phyloP scores from a whole-genome alignment of 2,113 vertebrate species.

The Uria aalge region DNA sequence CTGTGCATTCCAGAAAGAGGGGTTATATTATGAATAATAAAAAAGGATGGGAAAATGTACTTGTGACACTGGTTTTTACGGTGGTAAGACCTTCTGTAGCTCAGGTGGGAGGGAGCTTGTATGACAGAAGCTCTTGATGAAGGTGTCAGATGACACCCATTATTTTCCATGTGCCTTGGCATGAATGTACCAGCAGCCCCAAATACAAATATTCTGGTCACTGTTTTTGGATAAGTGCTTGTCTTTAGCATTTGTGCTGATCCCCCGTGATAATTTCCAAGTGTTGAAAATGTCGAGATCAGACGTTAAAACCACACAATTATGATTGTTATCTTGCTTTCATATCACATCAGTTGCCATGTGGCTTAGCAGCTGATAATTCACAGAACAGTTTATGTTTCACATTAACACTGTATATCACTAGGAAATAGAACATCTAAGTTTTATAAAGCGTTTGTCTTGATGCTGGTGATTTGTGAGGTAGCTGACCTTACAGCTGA shows the following conservation, averaged over 20 bases:
- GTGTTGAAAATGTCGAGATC: not conserved
- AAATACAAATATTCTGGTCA: not conserved
- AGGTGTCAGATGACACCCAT: not conserved
- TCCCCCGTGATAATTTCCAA: not conserved
- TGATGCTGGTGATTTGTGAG: not conserved
- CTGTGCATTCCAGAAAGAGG: not conserved
- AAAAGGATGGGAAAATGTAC: not conserved
- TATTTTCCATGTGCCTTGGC: not conserved
- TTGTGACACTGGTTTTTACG: not conserved
- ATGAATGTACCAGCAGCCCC: not conserved
- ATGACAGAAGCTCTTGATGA: not conserved
- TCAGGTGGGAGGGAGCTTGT: not conserved
- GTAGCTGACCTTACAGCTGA: not conserved
- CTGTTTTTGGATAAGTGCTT: not conserved
- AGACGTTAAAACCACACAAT: not conserved
- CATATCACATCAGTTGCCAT: not conserved
- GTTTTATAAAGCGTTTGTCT: not conserved
- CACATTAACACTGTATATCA: not conserved
- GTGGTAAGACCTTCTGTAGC: not conserved
- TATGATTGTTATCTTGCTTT: not conserved
- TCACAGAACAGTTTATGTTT: not conserved
- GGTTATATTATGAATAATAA: not conserved
- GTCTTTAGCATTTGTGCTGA: not conserved
- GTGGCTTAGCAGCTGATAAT: constrained; percentile 24
- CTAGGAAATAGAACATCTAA: not conserved